Conservation (phyloP, 2,797 vertebrate genomes). For the Hapalemur alaotrensis region DNA sequence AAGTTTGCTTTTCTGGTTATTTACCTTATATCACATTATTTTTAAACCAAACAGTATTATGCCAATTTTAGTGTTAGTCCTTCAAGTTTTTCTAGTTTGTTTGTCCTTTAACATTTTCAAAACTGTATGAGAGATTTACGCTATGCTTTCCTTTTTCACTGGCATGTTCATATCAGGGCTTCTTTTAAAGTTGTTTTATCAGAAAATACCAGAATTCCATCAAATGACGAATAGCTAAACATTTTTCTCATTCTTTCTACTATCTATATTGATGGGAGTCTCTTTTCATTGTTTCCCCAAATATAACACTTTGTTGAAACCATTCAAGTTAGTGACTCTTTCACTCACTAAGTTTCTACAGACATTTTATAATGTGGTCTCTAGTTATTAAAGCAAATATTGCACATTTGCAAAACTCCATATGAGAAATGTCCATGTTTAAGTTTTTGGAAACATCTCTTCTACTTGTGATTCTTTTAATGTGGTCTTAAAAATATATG, state of each 20-base stretch:
- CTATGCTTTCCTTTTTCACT: conserved; percentile 52
- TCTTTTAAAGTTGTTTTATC: conserved; percentile 75
- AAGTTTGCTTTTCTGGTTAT: conserved; percentile 3
- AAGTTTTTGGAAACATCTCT: conserved; percentile 75
- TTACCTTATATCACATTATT: not conserved
- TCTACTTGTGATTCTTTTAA: conserved; percentile 68
- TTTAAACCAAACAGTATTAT: conserved; percentile 44
- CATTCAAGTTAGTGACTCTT: conserved; percentile 74
- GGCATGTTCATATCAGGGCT: conserved; percentile 36
- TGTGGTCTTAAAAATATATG: conserved; percentile 73
- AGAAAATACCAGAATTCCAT: conserved; percentile 52
- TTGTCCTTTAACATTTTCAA: conserved; percentile 60
- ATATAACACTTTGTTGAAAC: conserved; percentile 63
- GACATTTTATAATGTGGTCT: conserved; percentile 54
- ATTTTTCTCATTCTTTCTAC: conserved; percentile 56
- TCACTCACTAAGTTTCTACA: conserved; percentile 74
- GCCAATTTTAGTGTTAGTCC: conserved; percentile 63
- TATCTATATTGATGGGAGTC: conserved; percentile 70
- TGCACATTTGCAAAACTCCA: conserved; percentile 50
- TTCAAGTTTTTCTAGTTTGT: conserved; percentile 19
- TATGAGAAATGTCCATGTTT: conserved; percentile 64
- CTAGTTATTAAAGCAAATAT: conserved; percentile 60
- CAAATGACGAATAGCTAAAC: conserved; percentile 75
- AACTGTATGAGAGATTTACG: not conserved
- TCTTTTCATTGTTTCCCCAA: conserved; percentile 72